phyloP scores from a whole-genome alignment of 1,140 invertebrate species.

The Euglossa dilemma region DNA sequence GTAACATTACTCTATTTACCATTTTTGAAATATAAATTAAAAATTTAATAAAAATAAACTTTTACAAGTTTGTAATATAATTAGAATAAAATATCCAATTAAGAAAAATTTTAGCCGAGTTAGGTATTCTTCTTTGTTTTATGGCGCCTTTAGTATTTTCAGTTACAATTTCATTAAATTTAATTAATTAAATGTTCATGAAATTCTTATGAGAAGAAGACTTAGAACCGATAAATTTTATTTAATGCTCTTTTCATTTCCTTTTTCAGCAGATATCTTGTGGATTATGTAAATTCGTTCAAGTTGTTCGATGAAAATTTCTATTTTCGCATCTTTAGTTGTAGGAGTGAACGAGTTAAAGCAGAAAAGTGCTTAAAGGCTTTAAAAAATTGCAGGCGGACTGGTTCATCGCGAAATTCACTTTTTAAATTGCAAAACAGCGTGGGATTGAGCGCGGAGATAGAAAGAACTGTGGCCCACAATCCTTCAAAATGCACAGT shows the following conservation, averaged over 20 bases:
- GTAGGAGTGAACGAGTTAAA: not conserved
- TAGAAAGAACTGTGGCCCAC: not conserved
- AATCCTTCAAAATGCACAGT: slow-evolving; percentile 19
- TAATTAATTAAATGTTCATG: no score
- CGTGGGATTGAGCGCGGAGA: not conserved
- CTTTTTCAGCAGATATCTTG: not conserved
- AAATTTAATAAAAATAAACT: no score
- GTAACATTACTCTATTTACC: no score
- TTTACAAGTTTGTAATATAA: no score
- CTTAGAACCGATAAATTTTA: not conserved
- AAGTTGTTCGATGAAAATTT: no score
- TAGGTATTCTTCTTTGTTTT: no score
- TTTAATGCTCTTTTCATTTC: not conserved
- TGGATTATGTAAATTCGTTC: not conserved
- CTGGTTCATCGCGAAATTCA: not conserved
- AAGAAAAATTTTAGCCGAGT: no score
- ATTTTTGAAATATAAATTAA: no score
- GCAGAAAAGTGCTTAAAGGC: not conserved
- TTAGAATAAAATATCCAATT: no score
- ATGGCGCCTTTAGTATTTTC: no score
- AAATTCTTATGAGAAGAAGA: no score
- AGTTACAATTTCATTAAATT: no score
- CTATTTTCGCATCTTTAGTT: not conserved
- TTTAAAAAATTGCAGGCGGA: not conserved
- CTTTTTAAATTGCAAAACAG: slow-evolving; percentile 5